Conservation (phyloP, 1,140 invertebrate species). For the Neuroterus valhalla region DNA sequence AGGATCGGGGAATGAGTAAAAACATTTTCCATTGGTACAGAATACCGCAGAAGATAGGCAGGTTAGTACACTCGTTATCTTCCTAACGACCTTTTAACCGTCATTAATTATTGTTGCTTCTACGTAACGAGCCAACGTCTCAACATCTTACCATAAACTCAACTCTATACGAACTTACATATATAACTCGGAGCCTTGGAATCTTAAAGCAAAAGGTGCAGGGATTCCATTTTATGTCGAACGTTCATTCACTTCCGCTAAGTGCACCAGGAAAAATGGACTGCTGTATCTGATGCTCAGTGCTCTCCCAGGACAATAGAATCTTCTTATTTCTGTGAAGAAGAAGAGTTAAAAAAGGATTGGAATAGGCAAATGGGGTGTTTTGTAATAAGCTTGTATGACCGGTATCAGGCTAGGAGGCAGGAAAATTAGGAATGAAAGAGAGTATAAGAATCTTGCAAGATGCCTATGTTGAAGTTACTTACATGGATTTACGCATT, state of each 20-base stretch:
- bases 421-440: too few relatives aligned
- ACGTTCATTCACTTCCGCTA: background rate
- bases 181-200: background rate
- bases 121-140: slow-evolving; percentile 56
- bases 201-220: background rate
- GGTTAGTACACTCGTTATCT: slow-evolving; percentile 41
- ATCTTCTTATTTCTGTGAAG: too few relatives aligned
- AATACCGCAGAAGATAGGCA: slow-evolving; percentile 36
- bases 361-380: too few relatives aligned
- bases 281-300: background rate
- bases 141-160: background rate
- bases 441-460: too few relatives aligned
- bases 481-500: too few relatives aligned
- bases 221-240: slow-evolving; percentile 12
- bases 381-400: too few relatives aligned
- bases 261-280: background rate
- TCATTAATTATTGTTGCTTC: slow-evolving; percentile 62
- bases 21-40: slow-evolving; percentile 55
- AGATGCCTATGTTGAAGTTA: too few relatives aligned
- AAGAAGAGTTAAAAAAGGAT: too few relatives aligned
- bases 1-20: slow-evolving; percentile 50
- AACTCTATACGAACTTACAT: background rate
- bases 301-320: background rate
- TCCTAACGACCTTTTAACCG: slow-evolving; percentile 58
- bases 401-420: too few relatives aligned